Base-by-base conservation (phyloP, 1,140 invertebrate species). In the Eubasilissa regina region DNA sequence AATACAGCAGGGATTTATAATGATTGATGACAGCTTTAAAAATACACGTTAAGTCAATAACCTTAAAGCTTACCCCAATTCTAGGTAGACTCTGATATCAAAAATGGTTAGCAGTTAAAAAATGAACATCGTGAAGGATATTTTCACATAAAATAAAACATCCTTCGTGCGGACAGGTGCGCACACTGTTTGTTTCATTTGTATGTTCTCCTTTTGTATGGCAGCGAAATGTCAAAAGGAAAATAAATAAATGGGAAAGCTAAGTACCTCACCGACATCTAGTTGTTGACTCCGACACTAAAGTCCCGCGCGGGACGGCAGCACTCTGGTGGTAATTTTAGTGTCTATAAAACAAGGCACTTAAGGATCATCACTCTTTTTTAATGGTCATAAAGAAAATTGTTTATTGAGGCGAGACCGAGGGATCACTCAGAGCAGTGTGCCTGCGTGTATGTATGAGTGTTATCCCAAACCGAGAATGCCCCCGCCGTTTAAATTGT, bases 331-430 rank as follows among this genome's bases (percentile, higher is more conserved):
- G 81, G 78, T 82, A 82, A 82, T 82, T 82, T 82, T 80, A 82
- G 68, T 78, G 60, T 74, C 81, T 80, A 82, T 82, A 82, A 82
- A 82, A 74, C 75, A 68, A 77, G 73, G 56, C 73, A 76, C 62
- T 74, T 70, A 79, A 75, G 78, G 79, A 74, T 77, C 78, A 82
- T 82, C 78, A 79, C 47, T 82, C 76, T 78, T 79, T 79, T 74
- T 75, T 82, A 80, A 82, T 75, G 78, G 77, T 68, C 81, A 76
- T 82, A 82, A 82, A 82, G 72, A 82, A 82, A 82, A 78, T 70
- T 79, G 66, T 82, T 82, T 82, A 82, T 79, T 64, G 77, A 64
- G 60, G 72, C 64, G 48, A 60, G 77, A 60, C 44, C 35, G 51
- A 70, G 66, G 62, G 73, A 64, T 76, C 56, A 62, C 75, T 77